Evolutionary conservation across 1,140 invertebrate genomes (phyloP).

Genomic region (Cotesia vestalis): DNA sequence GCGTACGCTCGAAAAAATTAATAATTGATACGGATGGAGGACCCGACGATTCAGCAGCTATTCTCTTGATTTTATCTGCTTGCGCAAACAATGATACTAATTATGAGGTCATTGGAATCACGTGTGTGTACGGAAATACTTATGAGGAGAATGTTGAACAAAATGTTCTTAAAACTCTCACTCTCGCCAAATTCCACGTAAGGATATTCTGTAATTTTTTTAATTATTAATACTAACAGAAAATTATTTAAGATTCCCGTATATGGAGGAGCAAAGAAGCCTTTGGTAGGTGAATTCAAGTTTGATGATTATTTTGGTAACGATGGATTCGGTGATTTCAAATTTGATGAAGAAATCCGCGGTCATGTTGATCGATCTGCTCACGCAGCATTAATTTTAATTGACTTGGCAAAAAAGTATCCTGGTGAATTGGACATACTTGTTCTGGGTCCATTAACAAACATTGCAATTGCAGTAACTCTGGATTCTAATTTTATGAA

Average conservation of each 20-base stretch:
- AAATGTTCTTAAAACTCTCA: slow-evolving; percentile 70
- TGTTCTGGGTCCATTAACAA: slow-evolving; percentile 71
- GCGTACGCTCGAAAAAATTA: slow-evolving; percentile 48
- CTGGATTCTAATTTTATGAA: slow-evolving; percentile 66
- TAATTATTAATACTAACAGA: neutral
- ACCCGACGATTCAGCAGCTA: slow-evolving; percentile 68
- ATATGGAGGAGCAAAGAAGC: slow-evolving; percentile 57
- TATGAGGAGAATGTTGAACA: slow-evolving; percentile 65
- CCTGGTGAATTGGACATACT: slow-evolving; percentile 65
- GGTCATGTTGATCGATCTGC: slow-evolving; percentile 50
- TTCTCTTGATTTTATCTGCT: slow-evolving; percentile 61
- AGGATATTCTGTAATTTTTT: slow-evolving; percentile 37
- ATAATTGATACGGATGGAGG: slow-evolving; percentile 70
- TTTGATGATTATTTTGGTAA: slow-evolving; percentile 56
- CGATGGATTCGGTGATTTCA: slow-evolving; percentile 69
- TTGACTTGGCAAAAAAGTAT: slow-evolving; percentile 60
- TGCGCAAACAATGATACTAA: slow-evolving; percentile 48
- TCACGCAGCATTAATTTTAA: slow-evolving; percentile 59
- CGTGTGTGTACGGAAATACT: slow-evolving; percentile 73
- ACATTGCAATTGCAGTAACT: slow-evolving; percentile 69
- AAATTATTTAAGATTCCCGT: slow-evolving; percentile 63
- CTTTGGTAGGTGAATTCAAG: slow-evolving; percentile 53
- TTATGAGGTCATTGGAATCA: slow-evolving; percentile 67
- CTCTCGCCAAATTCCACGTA: slow-evolving; percentile 66
- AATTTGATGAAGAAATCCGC: slow-evolving; percentile 50